Percentiles rank a stretch among this genome's conserved stretches.
These are phyloP conservation scores for Emydura subglobosa DNA, from an alignment of 2,113 vertebrate genomes.

Conservation along the genomic window DNA sequence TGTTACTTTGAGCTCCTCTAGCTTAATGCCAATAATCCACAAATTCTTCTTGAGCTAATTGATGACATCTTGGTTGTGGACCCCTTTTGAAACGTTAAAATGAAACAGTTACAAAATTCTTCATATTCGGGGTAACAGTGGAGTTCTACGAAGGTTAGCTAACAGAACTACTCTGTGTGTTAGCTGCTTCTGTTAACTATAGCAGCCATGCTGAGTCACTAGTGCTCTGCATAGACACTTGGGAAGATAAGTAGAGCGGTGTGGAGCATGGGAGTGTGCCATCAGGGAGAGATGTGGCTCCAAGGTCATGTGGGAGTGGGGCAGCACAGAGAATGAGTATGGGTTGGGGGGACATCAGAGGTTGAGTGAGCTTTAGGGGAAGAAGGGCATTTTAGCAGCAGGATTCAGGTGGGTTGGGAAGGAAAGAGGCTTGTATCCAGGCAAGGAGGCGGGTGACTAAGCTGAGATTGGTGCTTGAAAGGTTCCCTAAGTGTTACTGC, in stretches of 20 bases:
- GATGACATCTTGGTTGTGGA: background rate
- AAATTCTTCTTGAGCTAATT: background rate
- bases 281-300: background rate
- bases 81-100: background rate
- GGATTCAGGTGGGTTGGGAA: background rate
- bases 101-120: background rate
- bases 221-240: too few relatives aligned
- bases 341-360: background rate
- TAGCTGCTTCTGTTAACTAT: background rate
- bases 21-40: background rate
- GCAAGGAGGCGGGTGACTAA: background rate
- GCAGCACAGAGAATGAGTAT: background rate
- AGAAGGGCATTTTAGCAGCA: background rate
- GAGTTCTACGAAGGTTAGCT: background rate
- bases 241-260: accelerated
- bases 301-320: background rate
- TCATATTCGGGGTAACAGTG: background rate
- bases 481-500: too few relatives aligned
- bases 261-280: background rate
- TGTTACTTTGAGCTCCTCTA: background rate
- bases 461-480: background rate
- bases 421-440: background rate
- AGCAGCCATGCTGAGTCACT: background rate
- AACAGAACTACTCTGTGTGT: too few relatives aligned
- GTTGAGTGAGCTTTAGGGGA: background rate